Base-by-base conservation (phyloP, 2,113 vertebrate species). In the Vombatus ursinus region DNA sequence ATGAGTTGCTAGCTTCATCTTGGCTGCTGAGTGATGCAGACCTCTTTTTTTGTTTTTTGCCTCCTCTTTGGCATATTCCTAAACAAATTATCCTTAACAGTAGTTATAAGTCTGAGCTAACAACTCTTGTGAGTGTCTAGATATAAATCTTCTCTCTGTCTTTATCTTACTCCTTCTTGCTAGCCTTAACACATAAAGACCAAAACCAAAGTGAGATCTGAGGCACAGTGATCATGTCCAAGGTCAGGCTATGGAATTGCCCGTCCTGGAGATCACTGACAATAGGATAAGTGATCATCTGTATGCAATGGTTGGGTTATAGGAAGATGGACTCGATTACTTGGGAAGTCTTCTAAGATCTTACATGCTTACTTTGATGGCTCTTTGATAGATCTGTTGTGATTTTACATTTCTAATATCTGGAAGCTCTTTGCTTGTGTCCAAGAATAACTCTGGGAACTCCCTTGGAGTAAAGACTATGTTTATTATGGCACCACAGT, bases 81-180 rank as follows among this genome's bases (percentile, higher is more conserved):
- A 3, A 84, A 77, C 37, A 77, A 44, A 44, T 84, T 23, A 44
- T 44, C 37, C 16, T 84, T 84, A 44, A 44, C 16, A 84, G 7
- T 84, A 84, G 16, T 22, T 84, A 44, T 44, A 22, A 84, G 16
- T 84, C 7, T 84, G 68, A 23, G 19, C 68, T 84, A 44, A 84
- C 68, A 84, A 84, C n/a, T 84, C 68, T 84, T 44, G n/a, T 84
- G 68, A 44, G 19, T 44, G 31, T 26, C 44, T 94, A 92, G 90
- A 92, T 50, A 54, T 92, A 68, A 96, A 91, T 96, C 94, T 94
- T 61, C n/a, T 44, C 84, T 96, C 50, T 93, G 94, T 92, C 47
- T 84, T 97, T 92, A 22, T 84, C n/a, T 84, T 84, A 44, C 68
- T 68, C 61, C 47, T 89, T 95, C n/a, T 44, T 51, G 93, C 95